Conservation (phyloP, 2,888 invertebrate species). For the Limnephilus auricula region DNA sequence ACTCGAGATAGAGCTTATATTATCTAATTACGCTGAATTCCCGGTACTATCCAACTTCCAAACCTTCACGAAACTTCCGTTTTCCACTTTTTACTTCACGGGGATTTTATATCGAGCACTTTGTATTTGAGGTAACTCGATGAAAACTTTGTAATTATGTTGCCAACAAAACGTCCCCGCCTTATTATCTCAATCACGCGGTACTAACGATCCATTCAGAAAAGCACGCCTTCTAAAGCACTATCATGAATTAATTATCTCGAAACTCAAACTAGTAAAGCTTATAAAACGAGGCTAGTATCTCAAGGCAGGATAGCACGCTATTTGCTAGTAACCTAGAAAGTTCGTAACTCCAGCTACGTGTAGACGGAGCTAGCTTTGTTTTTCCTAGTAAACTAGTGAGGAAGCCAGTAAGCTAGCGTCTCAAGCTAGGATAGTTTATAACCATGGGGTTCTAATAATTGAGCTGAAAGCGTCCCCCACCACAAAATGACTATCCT, state of each 20-base stretch:
- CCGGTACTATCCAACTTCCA: neutral
- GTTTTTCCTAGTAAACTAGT: too few species aligned
- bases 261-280: neutral
- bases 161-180: neutral
- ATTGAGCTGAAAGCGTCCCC: too few species aligned
- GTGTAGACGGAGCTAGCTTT: too few species aligned
- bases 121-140: neutral
- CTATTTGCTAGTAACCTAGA: too few species aligned
- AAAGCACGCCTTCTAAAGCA: neutral
- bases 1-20: neutral
- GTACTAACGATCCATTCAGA: neutral
- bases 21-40: constrained; percentile 25
- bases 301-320: too few species aligned
- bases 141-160: neutral
- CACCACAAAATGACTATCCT: too few species aligned
- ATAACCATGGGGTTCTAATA: too few species aligned
- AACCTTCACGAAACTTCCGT: neutral
- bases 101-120: neutral
- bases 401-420: too few species aligned
- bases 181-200: neutral
- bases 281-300: neutral
- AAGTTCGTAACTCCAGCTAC: too few species aligned
- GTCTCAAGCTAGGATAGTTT: too few species aligned
- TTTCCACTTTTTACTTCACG: neutral
- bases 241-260: neutral